A percentile compares a stretch with the other conserved stretches of the same genome.
Conservation (phyloP, 2,888 invertebrate genomes). For the Dynastes hyllus region DNA sequence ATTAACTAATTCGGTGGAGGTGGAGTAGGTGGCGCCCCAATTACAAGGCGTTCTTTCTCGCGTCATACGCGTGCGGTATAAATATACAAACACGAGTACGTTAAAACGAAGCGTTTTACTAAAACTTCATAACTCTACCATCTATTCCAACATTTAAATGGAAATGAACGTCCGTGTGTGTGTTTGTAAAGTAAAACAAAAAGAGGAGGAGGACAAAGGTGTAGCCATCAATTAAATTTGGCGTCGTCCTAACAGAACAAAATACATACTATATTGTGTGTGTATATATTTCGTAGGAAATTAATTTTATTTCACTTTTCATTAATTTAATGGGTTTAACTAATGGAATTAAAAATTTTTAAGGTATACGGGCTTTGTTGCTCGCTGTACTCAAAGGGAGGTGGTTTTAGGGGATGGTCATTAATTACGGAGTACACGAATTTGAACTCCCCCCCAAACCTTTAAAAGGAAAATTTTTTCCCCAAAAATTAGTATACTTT, state of each 20-base stretch:
- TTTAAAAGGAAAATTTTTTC: neutral
- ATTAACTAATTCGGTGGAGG: conserved; percentile 11
- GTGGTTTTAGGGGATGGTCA: too few relatives aligned
- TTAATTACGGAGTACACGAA: conserved; percentile 36
- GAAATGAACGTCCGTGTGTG: conserved; percentile 16
- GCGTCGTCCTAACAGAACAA: conserved; percentile 22
- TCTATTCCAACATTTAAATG: conserved; percentile 37
- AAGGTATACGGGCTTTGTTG: neutral
- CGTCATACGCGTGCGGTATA: conserved; percentile 12
- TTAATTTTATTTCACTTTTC: conserved; percentile 48
- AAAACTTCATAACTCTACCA: conserved; percentile 14
- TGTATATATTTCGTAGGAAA: conserved; percentile 25
- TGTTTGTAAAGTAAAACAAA: neutral
- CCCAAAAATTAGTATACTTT: neutral
- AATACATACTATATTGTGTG: conserved; percentile 13
- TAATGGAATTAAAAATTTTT: conserved; percentile 47
- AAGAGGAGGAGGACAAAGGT: conserved; percentile 1
- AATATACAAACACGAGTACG: neutral
- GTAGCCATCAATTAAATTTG: conserved; percentile 31
- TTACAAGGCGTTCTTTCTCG: neutral
- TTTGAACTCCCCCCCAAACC: conserved; percentile 3
- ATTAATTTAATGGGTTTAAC: conserved; percentile 46
- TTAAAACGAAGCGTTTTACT: neutral
- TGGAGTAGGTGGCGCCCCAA: neutral
- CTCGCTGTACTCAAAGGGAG: too few relatives aligned